These are phyloP conservation scores for Monopis laevigella DNA, from an alignment of 2,888 invertebrate species.

Conservation along the genomic window DNA sequence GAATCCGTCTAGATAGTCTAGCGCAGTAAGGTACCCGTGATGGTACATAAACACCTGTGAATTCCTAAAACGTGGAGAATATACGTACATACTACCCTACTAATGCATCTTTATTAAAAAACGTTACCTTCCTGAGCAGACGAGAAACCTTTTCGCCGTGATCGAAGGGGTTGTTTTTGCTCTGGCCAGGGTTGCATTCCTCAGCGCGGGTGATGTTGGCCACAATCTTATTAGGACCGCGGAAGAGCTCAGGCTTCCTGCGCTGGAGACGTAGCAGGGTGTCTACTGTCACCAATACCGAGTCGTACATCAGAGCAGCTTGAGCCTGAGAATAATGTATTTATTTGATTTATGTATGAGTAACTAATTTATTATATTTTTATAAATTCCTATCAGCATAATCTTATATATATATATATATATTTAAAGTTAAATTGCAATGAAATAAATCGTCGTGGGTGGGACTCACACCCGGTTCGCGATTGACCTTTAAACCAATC, in stretches of 20 bases:
- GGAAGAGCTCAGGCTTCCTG: conserved; percentile 82
- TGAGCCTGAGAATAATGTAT: conserved; percentile 81
- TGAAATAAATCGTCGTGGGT: no score
- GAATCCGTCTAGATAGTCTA: no score
- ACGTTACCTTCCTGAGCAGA: conserved; percentile 77
- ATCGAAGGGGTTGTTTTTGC: conserved; percentile 82
- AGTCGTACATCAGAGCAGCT: conserved; percentile 94
- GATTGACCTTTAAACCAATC: no score
- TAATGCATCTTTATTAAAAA: neutral
- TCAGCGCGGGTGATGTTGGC: conserved; percentile 65
- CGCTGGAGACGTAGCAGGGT: conserved; percentile 85
- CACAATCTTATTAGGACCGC: conserved; percentile 54
- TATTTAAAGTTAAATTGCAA: no score
- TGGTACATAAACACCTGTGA: no score
- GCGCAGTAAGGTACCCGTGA: no score
- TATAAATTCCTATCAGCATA: no score
- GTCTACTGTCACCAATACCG: conserved; percentile 87
- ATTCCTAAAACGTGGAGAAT: no score
- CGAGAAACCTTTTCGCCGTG: conserved; percentile 88
- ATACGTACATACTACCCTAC: no score
- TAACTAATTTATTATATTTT: no score
- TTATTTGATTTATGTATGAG: conserved; percentile 3
- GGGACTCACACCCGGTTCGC: no score
- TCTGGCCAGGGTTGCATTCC: conserved; percentile 82
- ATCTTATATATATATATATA: no score